Conservation (phyloP, 2,113 vertebrate genomes). For the Phyllostomus hastatus region DNA sequence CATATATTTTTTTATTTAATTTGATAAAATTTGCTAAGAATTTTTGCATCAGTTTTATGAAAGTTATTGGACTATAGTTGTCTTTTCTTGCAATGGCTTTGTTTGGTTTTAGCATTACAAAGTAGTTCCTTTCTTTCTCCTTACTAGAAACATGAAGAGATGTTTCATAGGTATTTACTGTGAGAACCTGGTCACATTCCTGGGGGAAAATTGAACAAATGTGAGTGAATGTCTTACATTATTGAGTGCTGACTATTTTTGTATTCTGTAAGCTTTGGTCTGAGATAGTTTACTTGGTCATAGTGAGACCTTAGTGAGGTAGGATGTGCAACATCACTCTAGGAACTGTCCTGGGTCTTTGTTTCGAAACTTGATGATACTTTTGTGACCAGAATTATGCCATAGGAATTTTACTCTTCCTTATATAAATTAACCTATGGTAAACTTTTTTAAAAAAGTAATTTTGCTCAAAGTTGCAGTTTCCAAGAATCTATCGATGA, state of each 20-base stretch:
- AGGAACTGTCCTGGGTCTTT: background rate
- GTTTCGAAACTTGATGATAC: background rate
- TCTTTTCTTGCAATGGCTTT: background rate
- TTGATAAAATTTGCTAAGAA: background rate
- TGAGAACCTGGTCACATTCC: background rate
- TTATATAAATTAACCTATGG: background rate
- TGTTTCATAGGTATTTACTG: background rate
- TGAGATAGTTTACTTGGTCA: background rate
- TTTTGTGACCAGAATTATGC: background rate
- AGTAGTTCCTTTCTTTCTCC: background rate
- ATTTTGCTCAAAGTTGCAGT: background rate
- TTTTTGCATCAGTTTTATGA: background rate
- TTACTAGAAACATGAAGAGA: rapidly evolving
- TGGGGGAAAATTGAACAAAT: background rate
- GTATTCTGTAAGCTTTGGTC: background rate
- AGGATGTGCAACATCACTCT: background rate
- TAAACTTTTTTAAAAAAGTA: background rate
- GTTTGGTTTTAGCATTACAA: background rate
- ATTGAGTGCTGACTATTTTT: background rate
- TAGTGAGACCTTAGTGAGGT: background rate
- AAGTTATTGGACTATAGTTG: background rate
- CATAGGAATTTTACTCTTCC: background rate
- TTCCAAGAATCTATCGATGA: background rate
- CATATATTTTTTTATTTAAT: background rate
- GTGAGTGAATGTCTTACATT: background rate